These are phyloP conservation scores for Melanerpes formicivorus DNA, from an alignment of 2,113 vertebrate genomes.

Conservation along the genomic window DNA sequence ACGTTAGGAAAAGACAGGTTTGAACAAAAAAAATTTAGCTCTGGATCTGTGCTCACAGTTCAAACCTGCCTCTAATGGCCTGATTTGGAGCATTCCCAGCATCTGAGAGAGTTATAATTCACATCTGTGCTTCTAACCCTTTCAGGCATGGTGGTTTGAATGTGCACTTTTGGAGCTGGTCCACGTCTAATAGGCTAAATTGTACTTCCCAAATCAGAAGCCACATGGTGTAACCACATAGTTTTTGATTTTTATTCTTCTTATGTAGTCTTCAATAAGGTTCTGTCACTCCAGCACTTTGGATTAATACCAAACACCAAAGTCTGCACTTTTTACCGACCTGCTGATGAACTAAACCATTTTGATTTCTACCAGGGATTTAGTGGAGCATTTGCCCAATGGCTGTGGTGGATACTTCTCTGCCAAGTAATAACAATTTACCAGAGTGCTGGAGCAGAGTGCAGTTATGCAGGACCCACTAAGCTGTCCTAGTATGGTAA, in stretches of 20 bases:
- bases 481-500: not conserved
- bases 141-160: slow-evolving; percentile 41
- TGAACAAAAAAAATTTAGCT: slow-evolving; percentile 34
- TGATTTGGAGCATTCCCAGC: slow-evolving; percentile 35
- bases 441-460: not conserved
- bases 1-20: not conserved
- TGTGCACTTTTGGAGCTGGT: slow-evolving; percentile 42
- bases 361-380: not conserved
- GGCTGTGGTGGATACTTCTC: not conserved
- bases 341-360: not conserved
- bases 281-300: not conserved
- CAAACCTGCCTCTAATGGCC: slow-evolving; percentile 18
- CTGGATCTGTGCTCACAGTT: slow-evolving; percentile 5
- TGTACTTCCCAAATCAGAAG: slow-evolving; percentile 45
- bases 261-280: not conserved
- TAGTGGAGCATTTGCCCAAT: not conserved
- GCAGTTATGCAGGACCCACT: not conserved
- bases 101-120: slow-evolving; percentile 45
- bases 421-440: not conserved
- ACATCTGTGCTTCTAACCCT: slow-evolving; percentile 55
- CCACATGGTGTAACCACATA: slow-evolving; percentile 32
- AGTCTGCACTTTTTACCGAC: not conserved
- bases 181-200: slow-evolving; percentile 54
- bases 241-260: not conserved
- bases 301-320: not conserved